phyloP scores from a whole-genome alignment of 2,113 vertebrate species.

The Plecturocebus donacophilus region DNA sequence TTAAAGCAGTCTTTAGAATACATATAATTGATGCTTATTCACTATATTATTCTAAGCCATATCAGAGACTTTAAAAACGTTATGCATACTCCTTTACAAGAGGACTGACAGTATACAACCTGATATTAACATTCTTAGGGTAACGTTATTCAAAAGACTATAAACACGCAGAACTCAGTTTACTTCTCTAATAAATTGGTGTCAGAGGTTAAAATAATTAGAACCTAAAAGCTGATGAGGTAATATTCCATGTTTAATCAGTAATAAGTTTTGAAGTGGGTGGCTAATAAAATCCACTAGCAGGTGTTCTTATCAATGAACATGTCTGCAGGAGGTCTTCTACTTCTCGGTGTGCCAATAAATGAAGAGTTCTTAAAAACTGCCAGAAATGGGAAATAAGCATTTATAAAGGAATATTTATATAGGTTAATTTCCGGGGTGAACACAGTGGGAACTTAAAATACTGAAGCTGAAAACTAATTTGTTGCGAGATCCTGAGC shows the following conservation, averaged over 20 bases:
- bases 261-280: slow-evolving; percentile 79
- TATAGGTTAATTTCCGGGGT: slow-evolving; percentile 71
- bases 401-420: slow-evolving; percentile 70
- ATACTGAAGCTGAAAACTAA: slow-evolving; percentile 73
- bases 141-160: neutral
- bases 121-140: neutral
- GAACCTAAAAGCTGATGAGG: slow-evolving; percentile 49
- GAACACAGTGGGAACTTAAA: slow-evolving; percentile 73
- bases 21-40: neutral
- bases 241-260: slow-evolving; percentile 76
- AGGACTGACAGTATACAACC: neutral
- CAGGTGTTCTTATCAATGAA: slow-evolving; percentile 80
- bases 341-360: slow-evolving; percentile 70
- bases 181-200: slow-evolving; percentile 61
- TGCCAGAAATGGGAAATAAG: slow-evolving; percentile 72
- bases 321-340: slow-evolving; percentile 57
- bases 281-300: slow-evolving; percentile 81
- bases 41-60: neutral
- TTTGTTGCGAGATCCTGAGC: slow-evolving; percentile 61
- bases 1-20: neutral
- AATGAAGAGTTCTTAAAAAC: slow-evolving; percentile 68
- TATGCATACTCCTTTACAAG: neutral
- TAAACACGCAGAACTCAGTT: slow-evolving; percentile 31
- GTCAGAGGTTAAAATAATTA: slow-evolving; percentile 53
- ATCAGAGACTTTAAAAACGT: neutral